Conservation (phyloP, 2,113 vertebrate species). For the Climacteris rufus region DNA sequence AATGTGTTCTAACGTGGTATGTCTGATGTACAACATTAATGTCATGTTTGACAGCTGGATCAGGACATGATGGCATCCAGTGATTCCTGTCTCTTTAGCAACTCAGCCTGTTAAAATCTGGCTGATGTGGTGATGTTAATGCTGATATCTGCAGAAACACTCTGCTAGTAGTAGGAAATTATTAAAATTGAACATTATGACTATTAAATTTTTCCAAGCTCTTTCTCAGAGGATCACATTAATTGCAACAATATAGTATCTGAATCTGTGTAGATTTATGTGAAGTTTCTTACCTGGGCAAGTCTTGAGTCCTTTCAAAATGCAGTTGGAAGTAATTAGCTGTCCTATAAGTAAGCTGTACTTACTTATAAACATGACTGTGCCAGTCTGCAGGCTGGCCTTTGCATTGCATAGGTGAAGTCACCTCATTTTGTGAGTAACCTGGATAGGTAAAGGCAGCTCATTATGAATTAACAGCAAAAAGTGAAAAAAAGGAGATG, state of each 20-base stretch:
- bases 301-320: not conserved
- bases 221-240: not conserved
- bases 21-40: not conserved
- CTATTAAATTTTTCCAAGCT: not conserved
- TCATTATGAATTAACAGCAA: not conserved
- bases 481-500: not conserved
- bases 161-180: not conserved
- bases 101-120: not conserved
- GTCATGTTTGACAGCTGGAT: not conserved
- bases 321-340: not conserved
- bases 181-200: not conserved
- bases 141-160: not conserved
- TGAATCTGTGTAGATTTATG: not conserved
- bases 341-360: fast-evolving
- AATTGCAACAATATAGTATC: not conserved
- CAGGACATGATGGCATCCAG: not conserved
- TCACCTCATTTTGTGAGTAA: not conserved
- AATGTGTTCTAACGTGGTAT: not conserved
- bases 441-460: not conserved
- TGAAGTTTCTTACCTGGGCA: not conserved
- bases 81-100: not conserved
- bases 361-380: not conserved
- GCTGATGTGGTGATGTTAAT: not conserved
- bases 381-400: not conserved
- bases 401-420: not conserved